Base-by-base conservation (phyloP, 2,797 vertebrate genomes). In the Danio kyathit region DNA sequence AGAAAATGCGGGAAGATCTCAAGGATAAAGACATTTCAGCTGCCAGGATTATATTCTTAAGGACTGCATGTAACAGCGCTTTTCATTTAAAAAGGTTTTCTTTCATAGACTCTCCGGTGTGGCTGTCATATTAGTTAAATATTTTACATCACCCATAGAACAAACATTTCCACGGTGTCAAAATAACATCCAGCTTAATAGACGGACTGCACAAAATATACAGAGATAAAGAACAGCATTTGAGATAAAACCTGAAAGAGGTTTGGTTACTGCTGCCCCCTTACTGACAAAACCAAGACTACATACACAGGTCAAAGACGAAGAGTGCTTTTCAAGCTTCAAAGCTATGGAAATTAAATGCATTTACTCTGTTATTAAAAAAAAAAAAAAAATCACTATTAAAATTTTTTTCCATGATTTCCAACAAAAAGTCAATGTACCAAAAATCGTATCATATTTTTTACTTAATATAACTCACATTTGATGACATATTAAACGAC, bases 191-290 rank as follows among this genome's bases (percentile, higher is more conserved):
- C 7, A 3, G 41, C 17, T 48, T 48, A n/a, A 21, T 29, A 74
- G n/a, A 75, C 71, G 60, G 40, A 75, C 74, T 46, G 57, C 49
- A 43, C 38, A 54, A 66, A 78, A 77, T 67, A n/a, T 48, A 59
- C 21, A 57, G 14, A 65, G 40, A 41, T 59, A 19, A 63, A 76
- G 5, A 78, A 81, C 64, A 71, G 65, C 49, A 38, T 77, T 40
- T 74, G n/a, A 77, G 43, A 79, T 41, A 14, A 21, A 74, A 46
- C 87, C 59, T 52, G 1, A 43, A 44, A 61, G 56, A 40, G 48
- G 49, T 86, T 85, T 92, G 89, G 91, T 87, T 89, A 86, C 91
- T 93, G 90, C 94, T 94, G 94, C 94, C 93, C 93, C 92, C 94
- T 94, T 86, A 92, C 90, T 90, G 88, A 85, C 74, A 79, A 41